phyloP scores from a whole-genome alignment of 2,888 invertebrate species.

The Endotricha flammealis region DNA sequence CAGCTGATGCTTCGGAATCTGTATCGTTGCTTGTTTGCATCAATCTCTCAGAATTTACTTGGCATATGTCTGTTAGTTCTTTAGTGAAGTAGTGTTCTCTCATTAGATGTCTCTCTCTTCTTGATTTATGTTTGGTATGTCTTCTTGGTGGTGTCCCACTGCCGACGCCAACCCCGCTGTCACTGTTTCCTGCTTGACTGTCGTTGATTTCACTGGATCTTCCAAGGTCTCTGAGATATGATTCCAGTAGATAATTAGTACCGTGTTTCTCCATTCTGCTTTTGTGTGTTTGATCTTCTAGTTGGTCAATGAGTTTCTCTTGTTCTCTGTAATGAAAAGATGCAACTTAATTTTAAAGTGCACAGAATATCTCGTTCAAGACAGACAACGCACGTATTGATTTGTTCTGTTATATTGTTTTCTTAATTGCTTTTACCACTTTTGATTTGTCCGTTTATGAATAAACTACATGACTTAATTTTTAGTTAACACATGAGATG shows the following conservation, averaged over 20 bases:
- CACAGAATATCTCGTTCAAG: no score
- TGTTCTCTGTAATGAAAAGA: conserved; percentile 78
- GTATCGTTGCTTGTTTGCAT: conserved; percentile 65
- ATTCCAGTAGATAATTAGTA: conserved; percentile 87
- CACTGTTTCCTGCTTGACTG: conserved; percentile 82
- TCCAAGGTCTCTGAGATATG: conserved; percentile 80
- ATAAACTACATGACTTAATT: no score
- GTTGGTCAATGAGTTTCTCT: conserved; percentile 87
- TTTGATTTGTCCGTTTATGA: no score
- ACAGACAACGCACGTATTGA: no score
- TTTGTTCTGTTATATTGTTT: no score
- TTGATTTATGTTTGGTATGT: conserved; percentile 74
- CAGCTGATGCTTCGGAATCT: conserved; percentile 70
- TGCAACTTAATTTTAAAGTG: background rate
- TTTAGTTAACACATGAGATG: no score
- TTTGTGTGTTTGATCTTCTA: conserved; percentile 87
- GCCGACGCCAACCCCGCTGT: conserved; percentile 83
- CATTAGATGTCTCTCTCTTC: conserved; percentile 72
- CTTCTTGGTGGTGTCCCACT: conserved; percentile 79
- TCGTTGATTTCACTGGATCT: conserved; percentile 66
- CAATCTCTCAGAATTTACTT: conserved; percentile 70
- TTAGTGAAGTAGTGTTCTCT: conserved; percentile 76
- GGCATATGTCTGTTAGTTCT: conserved; percentile 73
- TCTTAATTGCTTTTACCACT: no score
- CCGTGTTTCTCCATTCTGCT: conserved; percentile 85